Base-by-base conservation (phyloP, 1,140 invertebrate species). In the Trissolcus basalis region DNA sequence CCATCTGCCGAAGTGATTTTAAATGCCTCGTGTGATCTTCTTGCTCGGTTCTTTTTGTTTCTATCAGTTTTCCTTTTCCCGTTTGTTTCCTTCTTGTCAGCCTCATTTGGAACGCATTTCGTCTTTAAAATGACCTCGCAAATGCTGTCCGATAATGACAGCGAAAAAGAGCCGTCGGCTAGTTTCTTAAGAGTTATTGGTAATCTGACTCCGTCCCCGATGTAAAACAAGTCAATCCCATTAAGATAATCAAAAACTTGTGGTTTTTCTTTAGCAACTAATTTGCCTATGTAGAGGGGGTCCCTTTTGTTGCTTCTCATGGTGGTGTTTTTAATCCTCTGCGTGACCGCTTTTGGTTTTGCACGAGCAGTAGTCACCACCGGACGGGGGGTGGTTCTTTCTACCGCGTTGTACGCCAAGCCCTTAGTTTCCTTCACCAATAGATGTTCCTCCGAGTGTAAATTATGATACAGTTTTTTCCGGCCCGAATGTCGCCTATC, bases 191-290 rank as follows among this genome's bases (percentile, higher is more conserved):
- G 80, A 0, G 77, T 84, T 36, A 88, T 12, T 0, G 87, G 87
- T 33, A 88, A 54, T 15, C 68, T 80, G 0, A 86, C 81, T 0
- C 79, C 80, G 63, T 87, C 84, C 8, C 79, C 84, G 7, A 86
- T 41, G 35, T 86, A 88, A 43, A 82, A 82, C 0, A 87, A 39
- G 8, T 80, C 61, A 10, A 49, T 39, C 5, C 70, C 58, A 2
- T 61, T 45, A 0, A 80, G n/a, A 11, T 82, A 43, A 9, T 80
- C 53, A 1, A 33, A 41, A 61, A 64, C 12, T n/a, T 41, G 48
- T 0, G 51, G 27, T 54, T 65, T 73, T 4, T 12, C 32, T 13
- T 56, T 63, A 19, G 53, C 41, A 49, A 79, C 4, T 10, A 83
- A 16, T 77, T 71, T 80, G 0, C 81, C 82, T 8, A 82, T 56